Base-by-base conservation (phyloP, 2,888 invertebrate species). In the Drosophila anomalipes region DNA sequence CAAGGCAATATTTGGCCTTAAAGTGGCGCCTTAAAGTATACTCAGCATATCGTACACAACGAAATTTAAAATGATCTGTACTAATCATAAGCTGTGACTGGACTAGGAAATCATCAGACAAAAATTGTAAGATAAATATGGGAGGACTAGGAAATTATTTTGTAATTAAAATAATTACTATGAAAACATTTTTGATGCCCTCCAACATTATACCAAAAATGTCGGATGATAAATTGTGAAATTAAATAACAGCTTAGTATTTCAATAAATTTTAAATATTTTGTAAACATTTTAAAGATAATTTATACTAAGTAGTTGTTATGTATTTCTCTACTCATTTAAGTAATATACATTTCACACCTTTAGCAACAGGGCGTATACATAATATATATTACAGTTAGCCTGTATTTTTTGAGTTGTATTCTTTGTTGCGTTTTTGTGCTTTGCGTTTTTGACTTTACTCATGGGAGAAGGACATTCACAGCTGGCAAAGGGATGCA, bases 321-420 rank as follows among this genome's bases (percentile, higher is more conserved):
- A 5, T 44, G 5, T 44, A 22, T 22, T 22, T 22, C 44, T 22
- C 22, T 22, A 44, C 22, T 22, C 12, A 44, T 12, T n/a, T n/a
- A 10, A n/a, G 41, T 7, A 32, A 32, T 32, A 19, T 6, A 22
- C n/a, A 4, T 28, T 26, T 19, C 6, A 14, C 39, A 14, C 12
- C 10, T 14, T 30, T 5, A 14, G 14, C 22, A 53, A 35, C 33
- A 32, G 37, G 60, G 59, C 61, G 49, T 59, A 33, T 22, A 28
- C 26, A 60, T 41, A 39, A 74, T 67, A 80, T 77, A 82, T 72
- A 68, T 83, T 68, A 78, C 80, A 80, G 63, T 74, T 74, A 70
- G 56, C 33, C 66, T 73, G 72, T 30, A 33, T 65, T 19, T 28
- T 39, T 39, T 57, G 51, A 54, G 71, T 5, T 59, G 37, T 52